Conservation (phyloP, 2,888 invertebrate genomes). For the Dichetophora obliterata region DNA sequence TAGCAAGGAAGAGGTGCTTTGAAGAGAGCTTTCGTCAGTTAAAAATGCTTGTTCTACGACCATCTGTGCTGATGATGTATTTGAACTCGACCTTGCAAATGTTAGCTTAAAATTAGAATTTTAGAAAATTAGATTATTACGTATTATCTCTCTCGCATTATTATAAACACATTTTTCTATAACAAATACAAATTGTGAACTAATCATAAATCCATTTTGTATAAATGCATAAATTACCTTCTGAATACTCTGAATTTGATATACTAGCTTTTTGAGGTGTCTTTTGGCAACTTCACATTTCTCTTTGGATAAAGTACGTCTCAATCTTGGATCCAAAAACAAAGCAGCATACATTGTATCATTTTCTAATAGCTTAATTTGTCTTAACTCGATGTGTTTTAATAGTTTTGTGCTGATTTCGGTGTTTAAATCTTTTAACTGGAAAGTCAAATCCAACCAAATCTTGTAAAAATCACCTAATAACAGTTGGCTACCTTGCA, state of each 20-base stretch:
- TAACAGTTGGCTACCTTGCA: not conserved
- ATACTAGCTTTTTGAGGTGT: conserved; percentile 3
- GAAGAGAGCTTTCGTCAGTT: too few species aligned
- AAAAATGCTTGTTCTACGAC: too few species aligned
- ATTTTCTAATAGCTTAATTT: not conserved
- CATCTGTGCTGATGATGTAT: too few species aligned
- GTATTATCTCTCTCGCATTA: too few species aligned
- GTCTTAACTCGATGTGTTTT: not conserved
- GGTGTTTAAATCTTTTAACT: not conserved
- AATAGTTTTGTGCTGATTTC: not conserved
- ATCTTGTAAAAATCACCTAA: conserved; percentile 17
- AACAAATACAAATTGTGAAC: too few species aligned
- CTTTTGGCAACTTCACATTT: not conserved
- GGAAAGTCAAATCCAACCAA: not conserved
- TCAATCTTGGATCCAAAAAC: conserved; percentile 3
- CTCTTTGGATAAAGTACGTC: not conserved
- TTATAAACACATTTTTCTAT: too few species aligned
- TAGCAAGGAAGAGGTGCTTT: too few species aligned
- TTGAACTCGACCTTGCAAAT: too few species aligned
- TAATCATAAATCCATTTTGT: too few species aligned
- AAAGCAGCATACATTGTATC: not conserved
- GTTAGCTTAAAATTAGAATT: too few species aligned
- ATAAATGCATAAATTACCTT: too few species aligned
- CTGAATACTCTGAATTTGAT: not conserved
- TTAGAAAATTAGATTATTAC: too few species aligned